Evolutionary conservation across 2,797 vertebrate genomes (phyloP).

Genomic region (Threskiornis aethiopicus): DNA sequence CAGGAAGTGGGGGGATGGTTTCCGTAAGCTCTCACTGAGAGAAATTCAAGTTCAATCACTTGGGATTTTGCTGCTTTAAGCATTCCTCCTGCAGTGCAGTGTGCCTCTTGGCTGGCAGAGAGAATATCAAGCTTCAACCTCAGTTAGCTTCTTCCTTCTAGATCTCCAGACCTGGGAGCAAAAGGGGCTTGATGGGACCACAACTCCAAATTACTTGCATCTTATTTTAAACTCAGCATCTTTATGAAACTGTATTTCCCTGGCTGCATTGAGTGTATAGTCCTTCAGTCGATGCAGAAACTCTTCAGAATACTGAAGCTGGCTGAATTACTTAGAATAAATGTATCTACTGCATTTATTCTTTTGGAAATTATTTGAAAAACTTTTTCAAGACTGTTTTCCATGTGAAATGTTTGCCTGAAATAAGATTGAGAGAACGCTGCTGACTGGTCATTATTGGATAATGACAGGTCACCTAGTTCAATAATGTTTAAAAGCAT

Average conservation of each 20-base stretch:
- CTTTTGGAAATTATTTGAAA: not conserved
- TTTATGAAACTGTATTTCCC: not conserved
- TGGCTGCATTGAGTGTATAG: not conserved
- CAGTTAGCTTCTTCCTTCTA: not conserved
- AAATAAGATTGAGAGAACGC: not conserved
- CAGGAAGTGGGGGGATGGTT: not conserved
- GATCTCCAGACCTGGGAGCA: not conserved
- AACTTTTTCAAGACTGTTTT: not conserved
- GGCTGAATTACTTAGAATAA: not conserved
- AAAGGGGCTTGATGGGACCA: not conserved
- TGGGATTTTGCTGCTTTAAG: constrained; percentile 1
- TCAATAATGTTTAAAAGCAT: not conserved
- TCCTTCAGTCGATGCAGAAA: not conserved
- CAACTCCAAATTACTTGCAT: not conserved
- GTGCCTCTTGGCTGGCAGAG: not conserved
- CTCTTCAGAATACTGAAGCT: not conserved
- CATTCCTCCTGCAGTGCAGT: not conserved
- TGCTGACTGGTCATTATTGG: not conserved
- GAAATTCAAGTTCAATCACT: not conserved
- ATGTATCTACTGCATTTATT: not conserved
- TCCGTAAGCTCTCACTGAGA: not conserved
- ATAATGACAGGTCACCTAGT: not conserved
- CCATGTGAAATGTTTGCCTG: not conserved
- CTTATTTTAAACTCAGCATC: not conserved
- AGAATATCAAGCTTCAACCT: not conserved